Conservation (phyloP, 2,797 vertebrate genomes). For the Acestrorhynchus altus region DNA sequence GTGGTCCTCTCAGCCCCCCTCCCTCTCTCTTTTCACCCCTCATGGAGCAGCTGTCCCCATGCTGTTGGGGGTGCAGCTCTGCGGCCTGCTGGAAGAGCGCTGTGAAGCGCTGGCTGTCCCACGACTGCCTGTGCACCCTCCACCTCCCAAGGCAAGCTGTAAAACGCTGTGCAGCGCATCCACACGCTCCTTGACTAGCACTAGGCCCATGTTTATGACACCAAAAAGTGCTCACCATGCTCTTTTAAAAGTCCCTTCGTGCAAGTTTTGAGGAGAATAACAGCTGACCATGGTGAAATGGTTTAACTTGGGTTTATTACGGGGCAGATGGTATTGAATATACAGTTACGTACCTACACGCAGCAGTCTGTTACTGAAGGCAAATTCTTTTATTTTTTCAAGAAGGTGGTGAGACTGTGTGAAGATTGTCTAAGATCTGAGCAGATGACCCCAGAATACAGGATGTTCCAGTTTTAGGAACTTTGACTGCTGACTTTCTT, state of each 20-base stretch:
- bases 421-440: not conserved
- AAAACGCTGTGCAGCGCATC: constrained; percentile 51
- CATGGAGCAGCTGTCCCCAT: constrained; percentile 79
- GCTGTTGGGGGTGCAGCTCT: constrained; percentile 76
- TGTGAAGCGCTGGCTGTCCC: constrained; percentile 80
- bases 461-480: not conserved
- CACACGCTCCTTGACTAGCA: constrained; percentile 42
- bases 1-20: constrained; percentile 54
- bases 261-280: constrained; percentile 27
- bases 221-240: constrained; percentile 53
- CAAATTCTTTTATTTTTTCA: constrained; percentile 4
- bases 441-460: not conserved
- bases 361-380: constrained; percentile 15
- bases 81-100: constrained; percentile 81
- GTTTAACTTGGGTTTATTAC: constrained; percentile 18
- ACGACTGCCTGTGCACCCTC: constrained; percentile 57
- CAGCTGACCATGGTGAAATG: constrained; percentile 41
- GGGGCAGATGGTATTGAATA: constrained; percentile 39
- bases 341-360: constrained; percentile 53
- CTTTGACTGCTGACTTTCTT: too few relatives aligned
- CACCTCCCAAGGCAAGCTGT: constrained; percentile 58
- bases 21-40: constrained; percentile 58
- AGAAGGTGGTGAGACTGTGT: not conserved
- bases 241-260: constrained; percentile 45
- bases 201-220: constrained; percentile 51